Base-by-base conservation (phyloP, 2,888 invertebrate species). In the Napeogenes sylphis region DNA sequence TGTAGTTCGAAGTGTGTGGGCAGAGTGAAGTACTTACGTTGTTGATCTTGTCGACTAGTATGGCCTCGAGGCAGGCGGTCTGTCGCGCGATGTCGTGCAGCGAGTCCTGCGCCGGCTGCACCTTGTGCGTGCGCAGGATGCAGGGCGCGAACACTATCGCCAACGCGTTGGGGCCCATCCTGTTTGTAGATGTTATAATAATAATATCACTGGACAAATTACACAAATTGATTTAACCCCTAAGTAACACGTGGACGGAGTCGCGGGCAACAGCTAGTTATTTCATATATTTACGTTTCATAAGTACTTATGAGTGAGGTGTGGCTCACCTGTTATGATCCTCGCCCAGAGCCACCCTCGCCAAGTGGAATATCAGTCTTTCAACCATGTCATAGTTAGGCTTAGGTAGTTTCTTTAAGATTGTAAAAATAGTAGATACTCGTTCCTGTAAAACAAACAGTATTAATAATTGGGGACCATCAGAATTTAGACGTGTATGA, bases 91-190 rank as follows among this genome's bases (percentile, higher is more conserved):
- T 97, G 85, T 98, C 97, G 76, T 95, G 94, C 70, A 98, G 91
- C 77, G 97, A 96, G 83, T 97, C 97, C 87, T 98, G 98, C 59
- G 98, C 98, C 55, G 97, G 97, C 71, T 97, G 93, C 68, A 94
- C 89, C 82, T 96, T 95, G 85, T 96, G 96, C 69, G 97, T 96
- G 74, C 98, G 92, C 70, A 98, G 91, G 66, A 98, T 95, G 85
- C 98, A 98, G 56, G 98, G 98, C 54, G 98, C 98, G 88, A 98
- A 98, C 69, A 98, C 97, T 72, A 98, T 97, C 59, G 98, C 97
- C 71, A 98, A 87, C 59, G 97, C 96, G 78, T 96, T 95, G 0
- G 97, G 93, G 62, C 96, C 96, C 98, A 98, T 98, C 71, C 97
- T 90, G 73, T 0, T 60, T 5, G 6, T 35, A 5, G 35, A 35